phyloP scores from a whole-genome alignment of 2,888 invertebrate species.

The Habroteleia sp. region DNA sequence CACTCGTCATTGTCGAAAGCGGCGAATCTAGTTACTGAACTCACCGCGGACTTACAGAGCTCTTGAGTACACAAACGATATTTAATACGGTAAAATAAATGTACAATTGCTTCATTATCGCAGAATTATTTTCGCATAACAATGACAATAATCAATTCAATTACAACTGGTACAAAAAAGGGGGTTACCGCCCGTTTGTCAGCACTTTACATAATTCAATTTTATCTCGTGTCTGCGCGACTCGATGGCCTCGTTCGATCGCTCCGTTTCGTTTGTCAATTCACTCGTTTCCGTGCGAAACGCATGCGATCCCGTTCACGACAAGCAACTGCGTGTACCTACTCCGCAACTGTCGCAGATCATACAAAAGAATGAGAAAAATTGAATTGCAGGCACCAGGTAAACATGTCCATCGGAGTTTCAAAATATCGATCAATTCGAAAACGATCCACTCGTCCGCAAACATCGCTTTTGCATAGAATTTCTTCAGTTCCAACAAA shows the following conservation, averaged over 20 bases:
- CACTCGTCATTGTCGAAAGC: constrained; percentile 4
- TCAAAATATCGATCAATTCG: constrained; percentile 74
- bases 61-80: constrained; percentile 14
- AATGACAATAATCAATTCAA: constrained; percentile 14
- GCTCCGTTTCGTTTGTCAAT: constrained; percentile 11
- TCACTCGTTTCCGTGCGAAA: constrained; percentile 30
- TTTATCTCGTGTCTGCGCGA: constrained; percentile 24
- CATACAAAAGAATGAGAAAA: constrained; percentile 53
- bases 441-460: constrained; percentile 75
- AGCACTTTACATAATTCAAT: constrained; percentile 40
- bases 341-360: constrained; percentile 31
- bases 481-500: constrained; percentile 79
- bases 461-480: constrained; percentile 75
- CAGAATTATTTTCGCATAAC: constrained; percentile 5
- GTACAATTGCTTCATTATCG: constrained; percentile 17
- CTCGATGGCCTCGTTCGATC: constrained; percentile 4
- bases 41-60: too few species aligned
- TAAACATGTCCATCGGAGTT: constrained; percentile 75
- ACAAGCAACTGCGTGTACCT: constrained; percentile 43
- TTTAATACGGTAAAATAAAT: constrained; percentile 27
- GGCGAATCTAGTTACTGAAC: too few species aligned
- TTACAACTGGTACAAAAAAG: constrained; percentile 23
- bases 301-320: constrained; percentile 25
- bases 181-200: constrained; percentile 42
- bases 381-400: constrained; percentile 74